Evolutionary conservation across 37 sponge, comb jelly and placozoan species (phyloP).

Genomic region (Ephydatia muelleri): DNA sequence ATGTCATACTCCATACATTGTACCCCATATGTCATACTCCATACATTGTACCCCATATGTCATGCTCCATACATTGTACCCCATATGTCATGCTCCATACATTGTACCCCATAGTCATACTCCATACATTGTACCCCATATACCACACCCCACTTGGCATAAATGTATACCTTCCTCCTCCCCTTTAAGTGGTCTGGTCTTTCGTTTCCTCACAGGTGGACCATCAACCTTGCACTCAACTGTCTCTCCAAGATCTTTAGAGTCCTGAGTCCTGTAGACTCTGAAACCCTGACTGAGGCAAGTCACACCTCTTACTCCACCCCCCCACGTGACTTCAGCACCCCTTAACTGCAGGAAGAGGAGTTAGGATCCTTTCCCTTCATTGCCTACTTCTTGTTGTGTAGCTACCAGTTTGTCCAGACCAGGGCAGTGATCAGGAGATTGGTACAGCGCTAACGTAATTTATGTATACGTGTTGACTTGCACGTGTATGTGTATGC

Average conservation of each 20-base stretch:
- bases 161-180: too few relatives aligned
- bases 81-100: too few relatives aligned
- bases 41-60: too few relatives aligned
- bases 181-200: background rate
- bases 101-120: conserved; percentile 6
- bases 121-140: background rate
- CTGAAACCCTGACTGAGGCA: conserved; percentile 53
- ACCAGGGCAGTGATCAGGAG: conserved; percentile 62
- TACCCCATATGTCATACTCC: too few relatives aligned
- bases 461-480: background rate
- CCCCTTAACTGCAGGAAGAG: conserved; percentile 30
- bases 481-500: background rate
- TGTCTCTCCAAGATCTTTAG: conserved; percentile 61
- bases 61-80: too few relatives aligned
- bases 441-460: conserved; percentile 28
- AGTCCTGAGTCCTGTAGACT: conserved; percentile 62
- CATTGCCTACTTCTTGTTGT: conserved; percentile 57
- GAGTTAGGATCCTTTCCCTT: conserved; percentile 52
- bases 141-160: too few relatives aligned
- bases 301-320: background rate
- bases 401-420: conserved; percentile 67
- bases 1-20: too few relatives aligned
- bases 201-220: conserved; percentile 63
- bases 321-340: background rate
- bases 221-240: conserved; percentile 73